A percentile compares a stretch with the other conserved stretches of the same genome.
phyloP scores from a whole-genome alignment of 2,113 vertebrate species.

The Eptatretus burgeri region DNA sequence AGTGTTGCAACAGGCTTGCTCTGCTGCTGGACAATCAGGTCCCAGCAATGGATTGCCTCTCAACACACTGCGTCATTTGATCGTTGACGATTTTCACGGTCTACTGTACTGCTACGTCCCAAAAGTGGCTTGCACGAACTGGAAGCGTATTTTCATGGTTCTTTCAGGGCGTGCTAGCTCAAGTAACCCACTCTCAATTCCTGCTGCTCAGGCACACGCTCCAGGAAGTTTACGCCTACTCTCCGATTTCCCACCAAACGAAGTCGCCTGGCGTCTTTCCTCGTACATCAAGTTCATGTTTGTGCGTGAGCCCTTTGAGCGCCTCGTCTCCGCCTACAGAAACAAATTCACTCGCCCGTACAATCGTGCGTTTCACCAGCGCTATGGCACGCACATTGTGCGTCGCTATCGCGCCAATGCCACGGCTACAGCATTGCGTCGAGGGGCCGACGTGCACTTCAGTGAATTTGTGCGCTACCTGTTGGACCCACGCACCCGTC shows the following conservation, averaged over 20 bases:
- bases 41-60: slow-evolving; percentile 25
- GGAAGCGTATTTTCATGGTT: slow-evolving; percentile 99
- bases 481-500: slow-evolving; percentile 59
- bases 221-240: slow-evolving; percentile 73
- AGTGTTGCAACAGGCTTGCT: too few relatives aligned
- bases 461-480: slow-evolving; percentile 70
- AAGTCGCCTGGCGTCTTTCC: slow-evolving; percentile 89
- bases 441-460: slow-evolving; percentile 49
- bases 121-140: slow-evolving; percentile 97
- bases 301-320: slow-evolving; percentile 74
- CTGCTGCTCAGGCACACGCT: slow-evolving; percentile 61
- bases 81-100: slow-evolving; percentile 81
- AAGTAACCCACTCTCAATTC: slow-evolving; percentile 79
- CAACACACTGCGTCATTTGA: slow-evolving; percentile 59
- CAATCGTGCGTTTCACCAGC: slow-evolving; percentile 89
- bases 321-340: slow-evolving; percentile 79
- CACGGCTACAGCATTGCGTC: slow-evolving; percentile 48
- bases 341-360: slow-evolving; percentile 98
- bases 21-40: too few relatives aligned
- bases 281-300: slow-evolving; percentile 94
- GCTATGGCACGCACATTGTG: slow-evolving; percentile 77
- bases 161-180: slow-evolving; percentile 65
- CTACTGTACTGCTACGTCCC: slow-evolving; percentile 96
- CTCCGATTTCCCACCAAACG: slow-evolving; percentile 78
- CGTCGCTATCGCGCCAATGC: slow-evolving; percentile 69